Base-by-base conservation (phyloP, 2,888 invertebrate species). In the Drosophila pseudotalamancana region DNA sequence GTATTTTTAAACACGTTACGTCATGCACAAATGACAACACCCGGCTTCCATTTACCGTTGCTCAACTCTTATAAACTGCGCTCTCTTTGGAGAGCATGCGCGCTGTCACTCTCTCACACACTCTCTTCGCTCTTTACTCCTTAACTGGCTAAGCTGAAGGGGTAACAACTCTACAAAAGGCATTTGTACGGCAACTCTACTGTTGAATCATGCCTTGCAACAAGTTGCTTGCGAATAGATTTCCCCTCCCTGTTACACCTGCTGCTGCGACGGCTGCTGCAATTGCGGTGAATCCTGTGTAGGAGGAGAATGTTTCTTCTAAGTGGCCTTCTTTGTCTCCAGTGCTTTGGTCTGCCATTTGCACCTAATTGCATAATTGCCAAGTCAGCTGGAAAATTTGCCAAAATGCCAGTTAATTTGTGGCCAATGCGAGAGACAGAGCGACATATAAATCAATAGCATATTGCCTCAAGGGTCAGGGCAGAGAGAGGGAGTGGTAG, bases 321-420 rank as follows among this genome's bases (percentile, higher is more conserved):
- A 48, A 43, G 42, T 49, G n/a, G 32, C 29, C 57, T 18, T n/a
- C 39, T 59, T 32, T 31, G 51, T 32, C 35, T 62, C 35, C n/a
- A n/a, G n/a, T 9, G 27, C n/a, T 25, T 34, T 45, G 39, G 49
- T 42, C 40, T 63, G 59, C 37, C 56, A 43, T 39, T 55, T 77
- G 60, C 70, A 72, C 59, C 66, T 83, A 88, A 87, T 77, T 88
- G 79, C 81, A 86, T 78, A 87, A 88, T 88, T 88, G 68, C 55
- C 66, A 68, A 88, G 69, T 81, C 78, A 72, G 69, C 54, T 65
- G 69, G 88, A 86, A 88, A 86, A 88, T 86, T 64, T 72, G 49
- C 83, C 61, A 65, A 78, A 84, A 84, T 60, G 54, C 19, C 40
- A 75, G 72, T 67, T 71, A 85, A 85, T 82, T 75, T 86, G 77